phyloP scores from a whole-genome alignment of 2,888 invertebrate genomes.

The Drosophila rubida region DNA sequence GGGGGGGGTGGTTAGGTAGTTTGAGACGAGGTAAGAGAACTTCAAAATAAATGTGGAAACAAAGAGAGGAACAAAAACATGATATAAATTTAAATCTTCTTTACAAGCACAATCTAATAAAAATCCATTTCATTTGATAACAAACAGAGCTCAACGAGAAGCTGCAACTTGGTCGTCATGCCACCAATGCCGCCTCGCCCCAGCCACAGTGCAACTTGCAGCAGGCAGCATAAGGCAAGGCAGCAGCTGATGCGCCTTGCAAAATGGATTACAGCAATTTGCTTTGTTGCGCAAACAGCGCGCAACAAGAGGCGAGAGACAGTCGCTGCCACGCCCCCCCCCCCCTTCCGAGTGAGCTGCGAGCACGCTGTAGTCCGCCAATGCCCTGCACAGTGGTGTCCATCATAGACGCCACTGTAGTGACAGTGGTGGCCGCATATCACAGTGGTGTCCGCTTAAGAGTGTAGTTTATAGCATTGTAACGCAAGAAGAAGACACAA shows the following conservation, averaged over 20 bases:
- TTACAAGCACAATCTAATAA: slow-evolving; percentile 74
- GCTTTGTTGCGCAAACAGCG: slow-evolving; percentile 76
- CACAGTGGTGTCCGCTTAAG: too few species aligned
- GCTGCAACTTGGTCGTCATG: slow-evolving; percentile 14
- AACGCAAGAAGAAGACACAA: too few species aligned
- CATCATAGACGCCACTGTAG: too few species aligned
- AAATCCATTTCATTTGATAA: slow-evolving; percentile 77
- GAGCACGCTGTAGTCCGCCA: neutral
- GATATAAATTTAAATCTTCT: slow-evolving; percentile 76
- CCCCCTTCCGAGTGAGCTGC: too few species aligned
- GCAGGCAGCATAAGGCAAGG: slow-evolving; percentile 14
- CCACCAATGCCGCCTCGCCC: neutral
- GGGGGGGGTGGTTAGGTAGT: too few species aligned
- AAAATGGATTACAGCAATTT: slow-evolving; percentile 78
- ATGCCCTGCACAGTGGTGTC: neutral
- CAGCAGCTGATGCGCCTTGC: slow-evolving; percentile 75
- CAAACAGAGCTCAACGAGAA: slow-evolving; percentile 34
- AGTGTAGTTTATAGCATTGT: too few species aligned
- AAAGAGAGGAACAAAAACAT: slow-evolving; percentile 51
- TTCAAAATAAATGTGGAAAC: slow-evolving; percentile 44
- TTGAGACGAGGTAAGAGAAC: neutral
- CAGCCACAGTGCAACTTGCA: slow-evolving; percentile 1
- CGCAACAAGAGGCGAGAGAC: neutral
- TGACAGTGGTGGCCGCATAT: too few species aligned
- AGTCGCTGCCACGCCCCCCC: neutral